Conservation (phyloP, 2,888 invertebrate species). For the Strigamia maritima region DNA sequence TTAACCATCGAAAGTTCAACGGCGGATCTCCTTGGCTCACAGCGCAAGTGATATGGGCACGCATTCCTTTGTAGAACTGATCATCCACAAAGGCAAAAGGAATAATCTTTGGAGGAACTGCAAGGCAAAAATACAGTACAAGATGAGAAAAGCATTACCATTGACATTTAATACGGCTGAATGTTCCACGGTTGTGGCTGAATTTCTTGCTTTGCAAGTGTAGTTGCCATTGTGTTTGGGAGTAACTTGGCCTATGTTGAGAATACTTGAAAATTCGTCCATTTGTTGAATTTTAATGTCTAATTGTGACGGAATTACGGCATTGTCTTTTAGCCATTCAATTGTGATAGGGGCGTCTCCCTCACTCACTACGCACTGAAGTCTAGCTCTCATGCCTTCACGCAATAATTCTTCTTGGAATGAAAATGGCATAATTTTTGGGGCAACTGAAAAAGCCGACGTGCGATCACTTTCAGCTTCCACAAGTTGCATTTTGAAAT, state of each 20-base stretch:
- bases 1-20: too few species aligned
- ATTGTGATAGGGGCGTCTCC: not conserved
- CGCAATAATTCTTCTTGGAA: slow-evolving; percentile 57
- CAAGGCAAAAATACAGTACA: not conserved
- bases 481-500: too few species aligned
- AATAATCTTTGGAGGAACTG: slow-evolving; percentile 2
- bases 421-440: slow-evolving; percentile 66
- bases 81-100: too few species aligned
- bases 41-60: too few species aligned
- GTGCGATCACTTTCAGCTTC: too few species aligned
- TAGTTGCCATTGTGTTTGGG: not conserved
- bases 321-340: not conserved
- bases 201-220: not conserved
- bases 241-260: not conserved
- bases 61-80: too few species aligned
- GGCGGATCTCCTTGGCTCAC: too few species aligned
- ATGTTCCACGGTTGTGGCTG: not conserved
- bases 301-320: not conserved
- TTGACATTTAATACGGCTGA: not conserved
- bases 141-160: not conserved
- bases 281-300: not conserved
- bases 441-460: slow-evolving; percentile 67
- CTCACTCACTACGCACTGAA: not conserved
- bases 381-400: slow-evolving; percentile 55
- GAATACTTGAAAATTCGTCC: not conserved